Evolutionary conservation across 2,797 vertebrate genomes (phyloP).

Genomic region (Sebastes cheni): DNA sequence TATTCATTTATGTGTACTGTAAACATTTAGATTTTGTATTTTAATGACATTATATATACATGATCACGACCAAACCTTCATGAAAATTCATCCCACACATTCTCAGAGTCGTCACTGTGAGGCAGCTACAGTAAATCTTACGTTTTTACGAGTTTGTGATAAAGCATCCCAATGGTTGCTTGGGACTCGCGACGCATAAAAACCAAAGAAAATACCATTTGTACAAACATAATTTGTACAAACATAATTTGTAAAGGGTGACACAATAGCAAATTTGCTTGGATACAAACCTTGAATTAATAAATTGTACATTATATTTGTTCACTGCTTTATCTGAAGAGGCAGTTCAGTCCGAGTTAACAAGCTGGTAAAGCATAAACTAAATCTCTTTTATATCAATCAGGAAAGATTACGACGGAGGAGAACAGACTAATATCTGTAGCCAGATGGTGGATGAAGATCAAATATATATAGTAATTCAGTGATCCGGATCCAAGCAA

Average conservation of each 20-base stretch:
- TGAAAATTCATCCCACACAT: conserved; percentile 66
- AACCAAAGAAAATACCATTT: conserved; percentile 69
- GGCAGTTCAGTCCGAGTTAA: not conserved
- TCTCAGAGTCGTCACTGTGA: conserved; percentile 36
- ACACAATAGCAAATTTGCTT: conserved; percentile 51
- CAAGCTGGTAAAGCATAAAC: not conserved
- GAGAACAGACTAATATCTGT: not conserved
- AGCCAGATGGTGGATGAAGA: not conserved
- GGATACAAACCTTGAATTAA: conserved; percentile 41
- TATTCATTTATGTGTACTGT: not conserved
- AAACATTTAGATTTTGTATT: not conserved
- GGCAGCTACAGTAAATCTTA: conserved; percentile 59
- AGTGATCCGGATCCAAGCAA: conserved; percentile 58
- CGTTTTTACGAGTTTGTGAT: conserved; percentile 62
- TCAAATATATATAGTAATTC: conserved; percentile 2
- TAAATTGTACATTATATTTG: not conserved
- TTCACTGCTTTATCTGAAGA: not conserved
- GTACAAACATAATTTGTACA: conserved; percentile 53
- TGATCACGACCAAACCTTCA: not conserved
- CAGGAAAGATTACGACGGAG: not conserved
- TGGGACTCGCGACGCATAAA: conserved; percentile 67
- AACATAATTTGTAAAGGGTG: conserved; percentile 43
- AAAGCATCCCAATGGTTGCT: conserved; percentile 64
- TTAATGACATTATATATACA: not conserved
- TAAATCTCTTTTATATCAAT: not conserved